Evolutionary conservation across 2,113 vertebrate species (phyloP).

Genomic region (Hassar affinis): DNA sequence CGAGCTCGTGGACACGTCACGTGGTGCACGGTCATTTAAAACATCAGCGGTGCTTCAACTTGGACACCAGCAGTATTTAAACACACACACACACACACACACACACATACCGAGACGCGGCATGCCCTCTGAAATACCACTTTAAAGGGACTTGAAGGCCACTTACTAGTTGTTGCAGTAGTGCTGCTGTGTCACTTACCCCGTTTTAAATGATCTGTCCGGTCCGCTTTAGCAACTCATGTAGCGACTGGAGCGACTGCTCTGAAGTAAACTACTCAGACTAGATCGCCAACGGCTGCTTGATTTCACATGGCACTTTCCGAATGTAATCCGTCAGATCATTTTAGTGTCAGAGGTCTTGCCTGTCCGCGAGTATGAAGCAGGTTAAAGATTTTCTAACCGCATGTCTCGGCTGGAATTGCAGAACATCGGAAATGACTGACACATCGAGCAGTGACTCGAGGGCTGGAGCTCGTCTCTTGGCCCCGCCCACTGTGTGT

Average conservation of each 20-base stretch:
- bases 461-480: conserved; percentile 58
- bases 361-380: conserved; percentile 31
- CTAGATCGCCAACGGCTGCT: conserved; percentile 17
- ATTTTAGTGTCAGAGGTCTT: conserved; percentile 47
- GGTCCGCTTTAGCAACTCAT: conserved; percentile 61
- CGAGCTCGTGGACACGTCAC: neutral
- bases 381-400: conserved; percentile 31
- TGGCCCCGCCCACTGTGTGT: conserved; percentile 64
- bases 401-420: conserved; percentile 23
- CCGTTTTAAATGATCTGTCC: conserved; percentile 63
- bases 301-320: conserved; percentile 30
- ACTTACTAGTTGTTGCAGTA: neutral
- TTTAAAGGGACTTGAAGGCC: conserved; percentile 1
- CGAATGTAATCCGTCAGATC: conserved; percentile 35
- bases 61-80: too few species aligned
- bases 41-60: neutral
- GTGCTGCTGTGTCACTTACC: conserved; percentile 62
- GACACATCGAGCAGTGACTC: conserved; percentile 64
- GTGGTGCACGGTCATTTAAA: neutral
- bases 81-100: neutral
- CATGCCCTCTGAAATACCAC: conserved; percentile 2
- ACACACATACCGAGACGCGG: neutral
- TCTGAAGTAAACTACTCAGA: conserved; percentile 32
- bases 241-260: conserved; percentile 34
- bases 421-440: conserved; percentile 59